Evolutionary conservation across 2,113 vertebrate species (phyloP).

Genomic region (Capreolus pygargus): DNA sequence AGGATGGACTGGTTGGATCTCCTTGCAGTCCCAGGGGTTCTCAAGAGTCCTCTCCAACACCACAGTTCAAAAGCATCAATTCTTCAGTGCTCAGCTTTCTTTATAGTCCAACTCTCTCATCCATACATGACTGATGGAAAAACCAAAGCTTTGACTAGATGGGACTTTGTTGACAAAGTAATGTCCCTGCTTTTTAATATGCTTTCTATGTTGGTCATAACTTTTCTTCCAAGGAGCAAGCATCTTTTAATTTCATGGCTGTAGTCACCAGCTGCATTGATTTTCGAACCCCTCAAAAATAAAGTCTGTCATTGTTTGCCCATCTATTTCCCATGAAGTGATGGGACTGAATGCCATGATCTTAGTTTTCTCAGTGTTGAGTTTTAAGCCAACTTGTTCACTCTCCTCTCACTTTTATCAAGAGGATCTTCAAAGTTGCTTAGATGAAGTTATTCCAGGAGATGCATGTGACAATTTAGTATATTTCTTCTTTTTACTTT

Average conservation of each 20-base stretch:
- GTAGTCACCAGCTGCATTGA: background rate
- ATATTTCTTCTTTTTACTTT: background rate
- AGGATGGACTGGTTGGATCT: background rate
- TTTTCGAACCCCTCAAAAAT: rapidly evolving
- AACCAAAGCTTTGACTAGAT: background rate
- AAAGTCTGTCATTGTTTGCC: background rate
- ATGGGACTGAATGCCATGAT: background rate
- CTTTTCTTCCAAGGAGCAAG: background rate
- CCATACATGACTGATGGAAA: background rate
- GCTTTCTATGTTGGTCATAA: background rate
- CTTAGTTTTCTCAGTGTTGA: background rate
- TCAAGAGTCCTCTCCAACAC: background rate
- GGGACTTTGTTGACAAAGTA: background rate
- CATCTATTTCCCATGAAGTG: background rate
- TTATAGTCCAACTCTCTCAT: background rate
- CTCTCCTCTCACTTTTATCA: background rate
- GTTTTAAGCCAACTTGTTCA: background rate
- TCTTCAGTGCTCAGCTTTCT: background rate
- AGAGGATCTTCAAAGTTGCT: background rate
- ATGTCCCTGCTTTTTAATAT: background rate
- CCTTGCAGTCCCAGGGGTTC: background rate
- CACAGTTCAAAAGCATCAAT: background rate
- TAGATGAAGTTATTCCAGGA: background rate
- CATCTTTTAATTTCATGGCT: background rate
- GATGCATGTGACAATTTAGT: background rate